These are phyloP conservation scores for Petroica traversi DNA, from an alignment of 2,113 vertebrate genomes.

Conservation along the genomic window DNA sequence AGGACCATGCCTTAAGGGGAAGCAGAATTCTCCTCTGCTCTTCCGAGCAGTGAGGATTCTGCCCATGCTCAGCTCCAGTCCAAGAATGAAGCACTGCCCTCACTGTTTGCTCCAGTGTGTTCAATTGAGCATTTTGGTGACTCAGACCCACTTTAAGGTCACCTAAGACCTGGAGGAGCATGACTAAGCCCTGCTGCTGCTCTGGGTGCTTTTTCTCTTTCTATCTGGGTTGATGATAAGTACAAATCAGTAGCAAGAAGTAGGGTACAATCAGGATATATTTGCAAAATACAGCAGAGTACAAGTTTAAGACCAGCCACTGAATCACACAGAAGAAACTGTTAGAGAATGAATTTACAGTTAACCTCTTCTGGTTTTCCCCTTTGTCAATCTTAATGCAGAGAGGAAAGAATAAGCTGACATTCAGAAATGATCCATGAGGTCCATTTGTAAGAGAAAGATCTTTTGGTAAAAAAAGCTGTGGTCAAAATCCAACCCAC, in stretches of 20 bases:
- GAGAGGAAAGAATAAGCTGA: neutral
- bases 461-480: neutral
- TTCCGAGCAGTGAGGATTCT: neutral
- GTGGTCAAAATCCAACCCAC: neutral
- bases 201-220: neutral
- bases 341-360: neutral
- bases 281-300: neutral
- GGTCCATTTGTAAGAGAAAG: neutral
- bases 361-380: neutral
- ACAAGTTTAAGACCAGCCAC: neutral
- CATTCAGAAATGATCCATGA: neutral
- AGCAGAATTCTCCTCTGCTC: neutral
- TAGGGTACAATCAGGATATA: neutral
- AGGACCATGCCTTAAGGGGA: neutral
- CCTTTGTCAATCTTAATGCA: neutral
- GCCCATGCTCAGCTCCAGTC: no score
- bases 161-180: neutral
- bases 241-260: neutral
- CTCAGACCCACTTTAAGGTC: neutral
- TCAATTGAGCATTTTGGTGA: neutral
- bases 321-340: neutral
- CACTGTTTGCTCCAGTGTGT: fast-evolving
- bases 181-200: neutral
- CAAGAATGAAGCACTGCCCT: neutral
- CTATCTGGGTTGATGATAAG: neutral